Evolutionary conservation across 2,888 invertebrate genomes (phyloP).

Genomic region (Macaria liturata): DNA sequence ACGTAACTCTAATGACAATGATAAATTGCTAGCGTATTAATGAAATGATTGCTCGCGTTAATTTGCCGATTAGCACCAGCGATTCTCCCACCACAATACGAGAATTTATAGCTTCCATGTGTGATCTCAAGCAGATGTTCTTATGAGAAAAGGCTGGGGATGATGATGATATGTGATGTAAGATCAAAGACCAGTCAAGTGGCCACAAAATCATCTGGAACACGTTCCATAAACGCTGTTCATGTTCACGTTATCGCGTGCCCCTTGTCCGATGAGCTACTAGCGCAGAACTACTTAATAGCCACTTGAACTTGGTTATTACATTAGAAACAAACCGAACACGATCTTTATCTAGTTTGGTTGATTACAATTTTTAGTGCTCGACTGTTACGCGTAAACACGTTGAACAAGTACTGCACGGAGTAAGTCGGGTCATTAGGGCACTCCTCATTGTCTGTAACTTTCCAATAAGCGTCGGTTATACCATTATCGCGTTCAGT

Average conservation of each 20-base stretch:
- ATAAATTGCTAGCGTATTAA: slow-evolving; percentile 26
- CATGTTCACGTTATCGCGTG: slow-evolving; percentile 60
- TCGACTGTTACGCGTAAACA: slow-evolving; percentile 9
- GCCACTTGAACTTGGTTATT: slow-evolving; percentile 38
- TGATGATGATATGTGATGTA: slow-evolving; percentile 23
- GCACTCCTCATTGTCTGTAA: slow-evolving; percentile 43
- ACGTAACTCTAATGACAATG: slow-evolving; percentile 14
- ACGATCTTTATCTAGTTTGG: slow-evolving; percentile 19
- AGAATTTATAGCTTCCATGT: neutral
- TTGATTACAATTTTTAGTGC: slow-evolving; percentile 25
- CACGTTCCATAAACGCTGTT: slow-evolving; percentile 45
- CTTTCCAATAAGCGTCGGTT: slow-evolving; percentile 43
- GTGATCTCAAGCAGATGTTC: too few species aligned
- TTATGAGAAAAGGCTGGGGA: too few species aligned
- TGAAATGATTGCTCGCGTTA: slow-evolving; percentile 34
- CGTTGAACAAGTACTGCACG: slow-evolving; percentile 19
- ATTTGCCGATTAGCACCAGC: slow-evolving; percentile 27
- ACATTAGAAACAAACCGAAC: slow-evolving; percentile 29
- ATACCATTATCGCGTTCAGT: slow-evolving; percentile 7
- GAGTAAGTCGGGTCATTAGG: slow-evolving; percentile 47
- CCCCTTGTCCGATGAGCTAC: slow-evolving; percentile 52
- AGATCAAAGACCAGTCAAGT: slow-evolving; percentile 33
- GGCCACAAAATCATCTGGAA: slow-evolving; percentile 36
- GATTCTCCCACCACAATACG: slow-evolving; percentile 32
- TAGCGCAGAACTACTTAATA: slow-evolving; percentile 50